A percentile compares a stretch with the other conserved stretches of the same genome.
These are phyloP conservation scores for Peromyscus melanophrys DNA, from an alignment of 2,797 vertebrate genomes.

Conservation along the genomic window DNA sequence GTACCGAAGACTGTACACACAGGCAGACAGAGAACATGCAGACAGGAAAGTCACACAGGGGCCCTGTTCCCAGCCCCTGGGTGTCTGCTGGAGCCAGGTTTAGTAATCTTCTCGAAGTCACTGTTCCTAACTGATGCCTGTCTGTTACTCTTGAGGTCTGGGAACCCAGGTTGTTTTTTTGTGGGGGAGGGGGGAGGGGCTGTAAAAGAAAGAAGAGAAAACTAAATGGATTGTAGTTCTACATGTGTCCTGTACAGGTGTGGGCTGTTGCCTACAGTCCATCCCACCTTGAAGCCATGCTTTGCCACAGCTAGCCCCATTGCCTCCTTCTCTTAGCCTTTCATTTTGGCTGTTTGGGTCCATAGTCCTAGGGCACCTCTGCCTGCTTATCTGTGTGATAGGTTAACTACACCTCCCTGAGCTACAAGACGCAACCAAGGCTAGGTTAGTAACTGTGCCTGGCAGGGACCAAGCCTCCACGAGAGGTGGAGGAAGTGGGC, in stretches of 20 bases:
- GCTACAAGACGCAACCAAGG: background rate
- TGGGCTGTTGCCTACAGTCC: background rate
- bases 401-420: background rate
- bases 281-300: background rate
- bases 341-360: background rate
- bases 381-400: conserved; percentile 11
- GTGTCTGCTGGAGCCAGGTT: background rate
- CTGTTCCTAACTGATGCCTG: conserved; percentile 2
- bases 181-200: background rate
- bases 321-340: background rate
- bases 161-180: background rate
- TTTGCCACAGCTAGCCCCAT: background rate
- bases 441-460: background rate
- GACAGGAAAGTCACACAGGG: background rate
- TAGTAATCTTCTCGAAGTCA: conserved; percentile 20
- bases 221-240: background rate
- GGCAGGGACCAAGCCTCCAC: conserved; percentile 9
- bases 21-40: background rate
- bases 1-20: background rate
- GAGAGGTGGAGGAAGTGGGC: conserved; percentile 69
- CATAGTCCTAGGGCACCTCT: background rate
- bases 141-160: conserved; percentile 1
- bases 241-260: background rate
- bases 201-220: conserved; percentile 11
- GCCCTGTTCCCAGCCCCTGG: background rate